These are phyloP conservation scores for Graptemys geographica DNA, from an alignment of 2,797 vertebrate genomes.

Conservation along the genomic window DNA sequence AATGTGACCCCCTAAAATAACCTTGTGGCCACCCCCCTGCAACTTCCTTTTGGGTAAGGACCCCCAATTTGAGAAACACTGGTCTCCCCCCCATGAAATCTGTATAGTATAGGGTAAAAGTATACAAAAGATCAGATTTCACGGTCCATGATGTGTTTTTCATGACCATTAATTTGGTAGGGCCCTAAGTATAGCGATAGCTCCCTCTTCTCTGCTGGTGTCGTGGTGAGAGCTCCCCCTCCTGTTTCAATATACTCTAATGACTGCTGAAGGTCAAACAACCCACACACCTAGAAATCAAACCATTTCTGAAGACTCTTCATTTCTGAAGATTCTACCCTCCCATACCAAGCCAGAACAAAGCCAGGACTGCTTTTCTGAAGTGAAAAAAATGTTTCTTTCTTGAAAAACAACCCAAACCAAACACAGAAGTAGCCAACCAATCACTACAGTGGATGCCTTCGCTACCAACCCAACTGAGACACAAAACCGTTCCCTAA, in stretches of 20 bases:
- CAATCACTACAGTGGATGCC: background rate
- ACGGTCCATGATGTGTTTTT: too few species aligned
- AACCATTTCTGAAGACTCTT: background rate
- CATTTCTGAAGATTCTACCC: background rate
- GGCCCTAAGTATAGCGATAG: background rate
- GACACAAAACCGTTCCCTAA: background rate
- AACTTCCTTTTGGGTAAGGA: too few species aligned
- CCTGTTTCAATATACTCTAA: background rate
- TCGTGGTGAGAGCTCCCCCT: constrained; percentile 54
- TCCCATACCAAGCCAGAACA: background rate
- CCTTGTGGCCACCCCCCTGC: too few species aligned
- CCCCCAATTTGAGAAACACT: too few species aligned
- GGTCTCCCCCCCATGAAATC: too few species aligned
- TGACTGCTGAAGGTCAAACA: background rate
- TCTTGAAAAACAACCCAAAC: background rate
- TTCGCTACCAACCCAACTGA: background rate
- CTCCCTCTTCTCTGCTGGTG: background rate
- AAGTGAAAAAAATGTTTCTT: background rate
- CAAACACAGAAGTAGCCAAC: background rate
- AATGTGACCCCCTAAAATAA: too few species aligned
- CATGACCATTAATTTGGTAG: too few species aligned
- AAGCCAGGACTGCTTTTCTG: background rate
- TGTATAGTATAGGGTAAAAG: too few species aligned
- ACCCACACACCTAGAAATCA: background rate
- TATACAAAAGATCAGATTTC: too few species aligned